Conservation (phyloP, 2,113 vertebrate genomes). For the Oostethus manadensis region DNA sequence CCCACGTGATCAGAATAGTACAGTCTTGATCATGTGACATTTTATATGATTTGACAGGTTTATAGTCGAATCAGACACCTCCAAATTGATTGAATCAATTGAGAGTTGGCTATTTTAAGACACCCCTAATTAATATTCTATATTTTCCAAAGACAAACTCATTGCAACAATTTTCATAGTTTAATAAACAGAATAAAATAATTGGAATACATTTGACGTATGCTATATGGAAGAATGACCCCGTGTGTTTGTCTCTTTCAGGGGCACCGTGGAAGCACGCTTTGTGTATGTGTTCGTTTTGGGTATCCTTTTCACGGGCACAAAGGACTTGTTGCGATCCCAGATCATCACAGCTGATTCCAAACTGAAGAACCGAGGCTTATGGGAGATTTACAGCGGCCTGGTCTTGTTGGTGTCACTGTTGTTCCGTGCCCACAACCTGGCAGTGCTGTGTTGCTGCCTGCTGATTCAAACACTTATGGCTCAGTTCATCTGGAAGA, state of each 20-base stretch:
- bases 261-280: constrained; percentile 90
- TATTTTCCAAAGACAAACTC: no score
- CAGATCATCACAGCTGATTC: constrained; percentile 74
- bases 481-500: constrained; percentile 86
- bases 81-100: no score
- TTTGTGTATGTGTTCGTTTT: constrained; percentile 93
- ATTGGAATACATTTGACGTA: neutral
- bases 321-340: constrained; percentile 84
- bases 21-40: no score
- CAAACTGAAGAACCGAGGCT: constrained; percentile 71
- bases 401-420: constrained; percentile 83
- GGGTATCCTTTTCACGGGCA: constrained; percentile 89
- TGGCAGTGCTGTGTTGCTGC: constrained; percentile 83
- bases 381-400: constrained; percentile 90
- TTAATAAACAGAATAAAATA: neutral
- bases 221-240: constrained; percentile 9
- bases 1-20: no score
- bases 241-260: constrained; percentile 52
- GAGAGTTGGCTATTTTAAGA: no score
- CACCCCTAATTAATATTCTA: no score
- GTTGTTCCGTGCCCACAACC: constrained; percentile 87
- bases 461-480: constrained; percentile 82
- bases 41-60: no score
- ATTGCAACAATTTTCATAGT: no score
- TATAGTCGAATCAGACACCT: no score